These are phyloP conservation scores for Hyppa rectilinea DNA, from an alignment of 2,888 invertebrate genomes.

Conservation along the genomic window DNA sequence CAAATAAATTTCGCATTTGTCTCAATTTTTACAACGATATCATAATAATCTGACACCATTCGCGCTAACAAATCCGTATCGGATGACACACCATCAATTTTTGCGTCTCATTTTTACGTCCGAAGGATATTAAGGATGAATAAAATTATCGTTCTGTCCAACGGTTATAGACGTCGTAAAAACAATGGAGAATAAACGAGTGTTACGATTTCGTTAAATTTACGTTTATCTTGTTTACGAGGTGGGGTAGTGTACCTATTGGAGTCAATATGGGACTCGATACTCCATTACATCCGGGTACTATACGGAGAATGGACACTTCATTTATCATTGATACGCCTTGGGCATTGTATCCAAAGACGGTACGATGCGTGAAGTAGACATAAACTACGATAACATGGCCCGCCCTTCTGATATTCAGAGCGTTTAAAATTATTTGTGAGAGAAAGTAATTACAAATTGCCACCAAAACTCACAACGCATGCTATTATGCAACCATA, in stretches of 20 bases:
- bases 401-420: no score
- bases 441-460: no score
- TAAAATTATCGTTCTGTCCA: constrained; percentile 63
- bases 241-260: constrained; percentile 1
- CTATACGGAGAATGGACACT: background rate
- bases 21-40: constrained; percentile 22
- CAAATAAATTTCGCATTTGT: constrained; percentile 17
- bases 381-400: no score
- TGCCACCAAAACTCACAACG: no score
- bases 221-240: constrained; percentile 26
- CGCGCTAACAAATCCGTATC: constrained; percentile 31
- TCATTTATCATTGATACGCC: no score
- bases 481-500: no score
- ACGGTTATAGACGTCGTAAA: constrained; percentile 61
- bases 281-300: background rate
- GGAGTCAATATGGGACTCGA: background rate
- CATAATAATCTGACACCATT: constrained; percentile 30
- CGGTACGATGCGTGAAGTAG: no score
- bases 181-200: constrained; percentile 55
- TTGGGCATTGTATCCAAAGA: no score
- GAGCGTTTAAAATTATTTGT: no score
- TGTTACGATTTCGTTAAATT: constrained; percentile 39
- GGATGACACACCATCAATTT: constrained; percentile 52
- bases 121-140: constrained; percentile 63
- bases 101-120: constrained; percentile 54